Conservation (phyloP, 2,888 invertebrate genomes). For the Amblyteles armatorius region DNA sequence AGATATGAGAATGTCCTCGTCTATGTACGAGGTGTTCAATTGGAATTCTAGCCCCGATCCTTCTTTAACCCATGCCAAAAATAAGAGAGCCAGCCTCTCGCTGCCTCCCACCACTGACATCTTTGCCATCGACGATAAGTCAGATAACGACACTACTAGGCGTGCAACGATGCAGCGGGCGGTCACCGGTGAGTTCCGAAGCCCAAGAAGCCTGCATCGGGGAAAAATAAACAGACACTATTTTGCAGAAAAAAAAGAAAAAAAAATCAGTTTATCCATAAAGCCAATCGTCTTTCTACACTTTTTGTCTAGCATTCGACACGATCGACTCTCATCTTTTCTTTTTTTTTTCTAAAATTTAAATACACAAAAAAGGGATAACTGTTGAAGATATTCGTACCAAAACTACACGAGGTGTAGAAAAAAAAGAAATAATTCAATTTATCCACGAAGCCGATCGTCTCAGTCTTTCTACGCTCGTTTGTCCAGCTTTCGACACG, state of each 20-base stretch:
- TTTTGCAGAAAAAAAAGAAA: not conserved
- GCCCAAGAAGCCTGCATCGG: conserved; percentile 68
- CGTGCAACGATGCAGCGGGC: conserved; percentile 83
- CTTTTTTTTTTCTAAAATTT: not conserved
- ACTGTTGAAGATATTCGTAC: not conserved
- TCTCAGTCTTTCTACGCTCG: not conserved
- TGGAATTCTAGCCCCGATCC: conserved; percentile 86
- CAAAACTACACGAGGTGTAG: not conserved
- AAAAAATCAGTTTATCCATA: conserved; percentile 27
- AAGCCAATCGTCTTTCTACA: not conserved
- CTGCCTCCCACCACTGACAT: conserved; percentile 84
- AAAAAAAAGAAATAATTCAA: too few relatives aligned
- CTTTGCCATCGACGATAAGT: conserved; percentile 83
- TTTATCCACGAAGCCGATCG: not conserved
- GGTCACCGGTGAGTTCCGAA: conserved; percentile 82
- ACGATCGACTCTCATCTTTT: not conserved
- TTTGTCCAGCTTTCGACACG: not conserved
- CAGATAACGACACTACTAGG: conserved; percentile 83
- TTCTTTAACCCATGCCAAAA: conserved; percentile 83
- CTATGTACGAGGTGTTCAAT: conserved; percentile 91
- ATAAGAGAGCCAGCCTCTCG: conserved; percentile 84
- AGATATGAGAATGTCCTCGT: conserved; percentile 89
- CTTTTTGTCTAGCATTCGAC: not conserved
- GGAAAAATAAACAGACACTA: conserved; percentile 40
- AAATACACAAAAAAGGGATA: not conserved